Conservation (phyloP, 2,113 vertebrate species). For the Hippolais icterina region DNA sequence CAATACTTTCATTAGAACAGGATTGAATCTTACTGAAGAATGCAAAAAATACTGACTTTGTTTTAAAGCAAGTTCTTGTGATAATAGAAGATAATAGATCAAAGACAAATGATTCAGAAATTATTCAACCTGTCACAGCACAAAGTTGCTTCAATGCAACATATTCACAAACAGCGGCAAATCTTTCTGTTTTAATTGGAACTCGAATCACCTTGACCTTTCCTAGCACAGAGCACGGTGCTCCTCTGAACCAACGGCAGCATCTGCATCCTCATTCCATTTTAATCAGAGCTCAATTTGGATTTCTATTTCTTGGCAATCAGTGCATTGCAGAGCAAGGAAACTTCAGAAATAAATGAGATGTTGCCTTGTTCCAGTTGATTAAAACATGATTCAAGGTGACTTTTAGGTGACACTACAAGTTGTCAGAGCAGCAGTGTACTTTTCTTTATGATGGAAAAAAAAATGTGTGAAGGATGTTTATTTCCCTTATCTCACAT, state of each 20-base stretch:
- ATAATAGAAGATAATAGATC: neutral
- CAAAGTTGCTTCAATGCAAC: neutral
- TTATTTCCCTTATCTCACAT: conserved; percentile 61
- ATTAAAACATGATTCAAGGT: conserved; percentile 77
- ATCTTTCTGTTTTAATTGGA: conserved; percentile 26
- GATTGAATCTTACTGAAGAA: neutral
- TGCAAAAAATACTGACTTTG: neutral
- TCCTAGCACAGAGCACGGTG: neutral
- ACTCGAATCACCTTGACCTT: conserved; percentile 66
- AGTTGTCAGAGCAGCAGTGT: conserved; percentile 54
- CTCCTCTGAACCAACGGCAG: conserved; percentile 2
- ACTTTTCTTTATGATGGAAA: conserved; percentile 6
- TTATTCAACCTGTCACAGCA: neutral
- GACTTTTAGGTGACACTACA: conserved; percentile 69
- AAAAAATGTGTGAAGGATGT: conserved; percentile 36
- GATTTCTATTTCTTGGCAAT: conserved; percentile 63
- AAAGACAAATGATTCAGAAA: neutral
- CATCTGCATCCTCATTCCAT: conserved; percentile 60
- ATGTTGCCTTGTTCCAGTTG: conserved; percentile 64
- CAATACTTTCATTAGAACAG: neutral
- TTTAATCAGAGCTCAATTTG: conserved; percentile 74
- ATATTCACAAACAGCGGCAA: neutral
- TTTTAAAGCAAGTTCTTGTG: neutral
- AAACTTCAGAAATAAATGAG: conserved; percentile 73
- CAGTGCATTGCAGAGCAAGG: conserved; percentile 44